Evolutionary conservation across 1,140 invertebrate genomes (phyloP), one percentile per base, ranked within the genome.

Genomic region (Brachionus paranguensis): DNA sequence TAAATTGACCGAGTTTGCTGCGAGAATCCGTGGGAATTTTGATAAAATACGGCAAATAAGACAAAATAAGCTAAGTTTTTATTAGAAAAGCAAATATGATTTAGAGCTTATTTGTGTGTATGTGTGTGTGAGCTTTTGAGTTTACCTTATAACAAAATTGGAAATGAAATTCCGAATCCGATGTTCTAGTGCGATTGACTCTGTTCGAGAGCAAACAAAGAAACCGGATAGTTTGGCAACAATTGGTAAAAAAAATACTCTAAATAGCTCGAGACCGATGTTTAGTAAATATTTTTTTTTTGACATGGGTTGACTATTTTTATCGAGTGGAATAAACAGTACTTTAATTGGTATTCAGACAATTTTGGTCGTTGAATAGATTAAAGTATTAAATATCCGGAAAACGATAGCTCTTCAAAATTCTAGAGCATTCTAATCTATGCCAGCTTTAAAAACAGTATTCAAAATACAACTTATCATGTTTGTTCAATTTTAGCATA

Each of bases 41-140:
- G 33, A 68, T 68, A 68, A 68, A 68, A 68, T 33, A 33, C 27
- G 33, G 65, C 27, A 41, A 68, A 37, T 37, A 7, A 37, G 33
- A 37, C 33, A 37, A 68, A 68, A 37, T 33, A 68, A 72, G 68
- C 20, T 11, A 43, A 72, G 8, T 10, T 5, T 43, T 72, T 72
- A 72, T 72, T 72, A 72, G 68, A 72, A 72, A 43, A 43, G 68
- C 37, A 72, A 72, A 72, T 72, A 72, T 72, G 37, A 45, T 41
- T 72, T 72, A 37, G 68, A 20, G 68, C 68, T 72, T 72, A 72
- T 72, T 43, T 72, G 33, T 72, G 68, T 17, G 29, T 37, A 7
- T 72, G 33, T 72, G 68, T 17, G 33, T 41, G 33, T 72, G 37
- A 41, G 37, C n/a, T 20, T 60, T 60, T 60, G 20, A 72, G 68